Conservation (phyloP, 2,113 vertebrate species). For the Acrocephalus kingi region DNA sequence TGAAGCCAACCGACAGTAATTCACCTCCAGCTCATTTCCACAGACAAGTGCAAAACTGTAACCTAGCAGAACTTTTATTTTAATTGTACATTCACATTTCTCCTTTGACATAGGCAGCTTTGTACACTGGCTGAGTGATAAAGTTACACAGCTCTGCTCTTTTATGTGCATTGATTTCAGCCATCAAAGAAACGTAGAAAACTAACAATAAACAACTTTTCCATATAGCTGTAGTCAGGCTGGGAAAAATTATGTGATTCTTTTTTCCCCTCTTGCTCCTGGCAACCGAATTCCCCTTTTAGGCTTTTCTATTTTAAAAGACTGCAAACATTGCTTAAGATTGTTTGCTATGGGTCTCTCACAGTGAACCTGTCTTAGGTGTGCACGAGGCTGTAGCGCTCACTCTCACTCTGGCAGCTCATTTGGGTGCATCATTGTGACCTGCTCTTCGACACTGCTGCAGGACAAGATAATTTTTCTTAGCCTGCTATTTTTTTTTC, state of each 20-base stretch:
- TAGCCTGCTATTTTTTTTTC: background rate
- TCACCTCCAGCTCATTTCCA: constrained; percentile 9
- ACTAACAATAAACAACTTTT: background rate
- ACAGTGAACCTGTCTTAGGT: background rate
- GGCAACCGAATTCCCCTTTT: background rate
- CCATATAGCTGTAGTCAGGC: background rate
- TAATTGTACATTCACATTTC: background rate
- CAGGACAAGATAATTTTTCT: background rate
- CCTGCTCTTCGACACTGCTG: background rate
- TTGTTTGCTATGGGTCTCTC: background rate
- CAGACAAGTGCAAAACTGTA: background rate
- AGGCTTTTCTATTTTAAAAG: background rate
- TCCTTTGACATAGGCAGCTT: background rate
- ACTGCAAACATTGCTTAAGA: background rate
- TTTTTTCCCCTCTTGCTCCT: background rate
- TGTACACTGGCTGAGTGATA: background rate
- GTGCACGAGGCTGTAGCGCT: background rate
- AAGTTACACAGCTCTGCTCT: background rate
- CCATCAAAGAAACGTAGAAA: background rate
- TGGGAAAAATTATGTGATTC: background rate
- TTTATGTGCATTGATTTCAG: background rate
- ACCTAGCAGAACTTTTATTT: constrained; percentile 55
- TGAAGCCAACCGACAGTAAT: background rate
- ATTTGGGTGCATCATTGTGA: background rate
- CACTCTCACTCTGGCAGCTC: background rate